Evolutionary conservation across 2,888 invertebrate species (phyloP).

Genomic region (Chrysodeixis includens): DNA sequence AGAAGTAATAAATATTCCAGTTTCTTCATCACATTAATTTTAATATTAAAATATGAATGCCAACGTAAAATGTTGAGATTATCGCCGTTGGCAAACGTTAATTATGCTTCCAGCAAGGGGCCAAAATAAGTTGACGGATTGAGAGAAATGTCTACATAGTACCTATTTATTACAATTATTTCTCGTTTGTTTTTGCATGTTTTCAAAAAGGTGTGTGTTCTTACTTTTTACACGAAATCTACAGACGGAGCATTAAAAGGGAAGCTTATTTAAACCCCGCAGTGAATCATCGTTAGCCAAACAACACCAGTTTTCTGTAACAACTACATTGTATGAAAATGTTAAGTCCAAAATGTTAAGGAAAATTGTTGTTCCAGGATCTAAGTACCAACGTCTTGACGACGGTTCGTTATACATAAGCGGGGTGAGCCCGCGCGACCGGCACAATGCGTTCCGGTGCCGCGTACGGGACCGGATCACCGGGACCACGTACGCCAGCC

Average conservation of each 20-base stretch:
- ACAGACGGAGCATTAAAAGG: no score
- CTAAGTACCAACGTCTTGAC: slow-evolving; percentile 93
- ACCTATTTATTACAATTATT: not conserved
- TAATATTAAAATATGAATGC: not conserved
- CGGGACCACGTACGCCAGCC: slow-evolving; percentile 91
- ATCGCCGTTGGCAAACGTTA: not conserved
- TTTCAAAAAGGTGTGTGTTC: not conserved
- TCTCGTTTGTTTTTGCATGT: not conserved
- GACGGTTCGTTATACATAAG: slow-evolving; percentile 96
- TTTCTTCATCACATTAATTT: slow-evolving; percentile 1
- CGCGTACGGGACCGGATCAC: slow-evolving; percentile 94
- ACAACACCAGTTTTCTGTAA: no score
- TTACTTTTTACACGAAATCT: no score
- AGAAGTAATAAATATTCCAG: slow-evolving; percentile 3
- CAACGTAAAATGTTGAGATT: slow-evolving; percentile 6
- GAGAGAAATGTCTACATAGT: not conserved
- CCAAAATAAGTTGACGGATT: not conserved
- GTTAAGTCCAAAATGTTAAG: no score
- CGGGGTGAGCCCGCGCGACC: slow-evolving; percentile 93
- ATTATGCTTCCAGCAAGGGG: not conserved
- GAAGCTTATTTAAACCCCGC: no score
- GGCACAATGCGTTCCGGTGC: slow-evolving; percentile 94
- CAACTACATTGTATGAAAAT: no score
- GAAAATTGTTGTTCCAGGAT: slow-evolving; percentile 64
- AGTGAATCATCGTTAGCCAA: no score